phyloP scores from a whole-genome alignment of 2,888 invertebrate genomes.

The Chloromyia formosa region DNA sequence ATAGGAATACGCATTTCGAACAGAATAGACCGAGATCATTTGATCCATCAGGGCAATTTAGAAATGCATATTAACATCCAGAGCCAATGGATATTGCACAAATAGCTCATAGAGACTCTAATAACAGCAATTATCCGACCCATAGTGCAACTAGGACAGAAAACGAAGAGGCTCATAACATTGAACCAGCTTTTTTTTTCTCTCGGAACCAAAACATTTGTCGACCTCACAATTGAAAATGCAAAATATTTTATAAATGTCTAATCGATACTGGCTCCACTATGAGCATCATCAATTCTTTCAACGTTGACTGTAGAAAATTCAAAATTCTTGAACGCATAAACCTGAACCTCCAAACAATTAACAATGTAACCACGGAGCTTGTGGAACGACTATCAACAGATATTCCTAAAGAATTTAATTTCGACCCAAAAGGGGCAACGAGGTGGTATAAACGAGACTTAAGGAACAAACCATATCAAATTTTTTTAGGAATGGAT shows the following conservation, averaged over 20 bases:
- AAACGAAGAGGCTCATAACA: neutral
- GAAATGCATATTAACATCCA: neutral
- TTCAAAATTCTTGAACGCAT: neutral
- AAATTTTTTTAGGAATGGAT: neutral
- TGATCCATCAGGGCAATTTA: neutral
- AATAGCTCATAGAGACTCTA: neutral
- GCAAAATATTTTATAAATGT: neutral
- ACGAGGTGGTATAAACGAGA: neutral
- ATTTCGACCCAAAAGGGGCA: neutral
- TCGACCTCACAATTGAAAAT: neutral
- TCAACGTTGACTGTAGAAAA: neutral
- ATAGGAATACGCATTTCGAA: neutral
- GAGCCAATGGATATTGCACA: neutral
- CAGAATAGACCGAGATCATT: neutral
- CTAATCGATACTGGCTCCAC: conserved; percentile 6
- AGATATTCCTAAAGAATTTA: neutral
- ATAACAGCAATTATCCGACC: no score
- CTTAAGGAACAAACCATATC: neutral
- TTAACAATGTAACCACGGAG: neutral
- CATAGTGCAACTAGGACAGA: no score
- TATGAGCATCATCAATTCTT: neutral
- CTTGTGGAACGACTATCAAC: neutral
- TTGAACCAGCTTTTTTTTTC: no score
- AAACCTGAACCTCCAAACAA: neutral
- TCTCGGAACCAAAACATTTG: neutral